These are phyloP conservation scores for Drosophila obscura DNA, from an alignment of 1,140 invertebrate species.

Conservation along the genomic window DNA sequence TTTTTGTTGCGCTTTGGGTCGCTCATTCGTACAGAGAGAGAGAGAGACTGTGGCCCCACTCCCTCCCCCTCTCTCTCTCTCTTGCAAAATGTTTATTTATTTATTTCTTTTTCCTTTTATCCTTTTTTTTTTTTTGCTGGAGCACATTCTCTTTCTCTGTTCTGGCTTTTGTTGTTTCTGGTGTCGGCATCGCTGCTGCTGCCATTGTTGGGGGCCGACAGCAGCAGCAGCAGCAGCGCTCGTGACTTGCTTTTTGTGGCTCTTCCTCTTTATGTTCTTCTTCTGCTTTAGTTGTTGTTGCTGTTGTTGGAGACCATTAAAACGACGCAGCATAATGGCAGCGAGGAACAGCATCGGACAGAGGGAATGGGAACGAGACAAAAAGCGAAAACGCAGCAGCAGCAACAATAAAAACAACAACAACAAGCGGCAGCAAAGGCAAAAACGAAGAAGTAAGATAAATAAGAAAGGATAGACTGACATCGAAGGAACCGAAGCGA, in stretches of 20 bases:
- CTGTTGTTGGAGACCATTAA: conserved; percentile 66
- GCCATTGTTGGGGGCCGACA: conserved; percentile 60
- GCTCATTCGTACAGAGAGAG: no score
- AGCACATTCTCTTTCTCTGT: neutral
- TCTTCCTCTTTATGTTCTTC: conserved; percentile 24
- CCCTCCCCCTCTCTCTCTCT: conserved; percentile 2
- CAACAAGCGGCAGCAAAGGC: conserved; percentile 3
- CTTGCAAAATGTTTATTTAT: conserved; percentile 78
- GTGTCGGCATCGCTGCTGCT: conserved; percentile 36
- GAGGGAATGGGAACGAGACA: conserved; percentile 40
- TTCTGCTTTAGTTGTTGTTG: conserved; percentile 16
- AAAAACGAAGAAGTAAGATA: conserved; percentile 7
- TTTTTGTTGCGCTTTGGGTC: conserved; percentile 37
- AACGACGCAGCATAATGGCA: conserved; percentile 82
- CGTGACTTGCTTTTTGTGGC: conserved; percentile 65
- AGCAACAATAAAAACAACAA: conserved; percentile 11
- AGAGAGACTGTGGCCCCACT: no score
- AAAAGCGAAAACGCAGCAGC: conserved; percentile 45
- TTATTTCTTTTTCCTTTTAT: conserved; percentile 76
- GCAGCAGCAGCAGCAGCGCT: conserved; percentile 25
- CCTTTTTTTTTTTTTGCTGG: conserved; percentile 40
- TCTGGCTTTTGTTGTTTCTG: conserved; percentile 20
- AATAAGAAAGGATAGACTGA: neutral
- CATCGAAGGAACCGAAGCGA: no score
- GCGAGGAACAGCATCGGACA: conserved; percentile 43